Percentiles rank a stretch among this genome's conserved stretches.
These are phyloP conservation scores for Galbula dea DNA, from an alignment of 2,113 vertebrate species.

Conservation along the genomic window DNA sequence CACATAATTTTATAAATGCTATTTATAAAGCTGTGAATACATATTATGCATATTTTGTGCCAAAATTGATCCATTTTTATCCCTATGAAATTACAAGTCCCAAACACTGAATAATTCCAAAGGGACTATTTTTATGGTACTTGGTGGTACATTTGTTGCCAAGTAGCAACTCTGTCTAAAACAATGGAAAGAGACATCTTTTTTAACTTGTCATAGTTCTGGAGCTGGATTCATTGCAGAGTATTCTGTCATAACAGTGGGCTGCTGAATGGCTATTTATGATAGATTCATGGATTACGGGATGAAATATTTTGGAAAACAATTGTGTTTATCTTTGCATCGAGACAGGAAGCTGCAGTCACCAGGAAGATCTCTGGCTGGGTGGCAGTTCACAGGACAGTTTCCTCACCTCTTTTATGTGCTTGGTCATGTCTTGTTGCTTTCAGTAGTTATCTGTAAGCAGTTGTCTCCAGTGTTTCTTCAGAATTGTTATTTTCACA, in stretches of 20 bases:
- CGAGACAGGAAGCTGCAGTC: not conserved
- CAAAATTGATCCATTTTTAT: constrained; percentile 42
- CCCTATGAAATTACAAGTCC: constrained; percentile 15
- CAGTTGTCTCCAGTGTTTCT: not conserved
- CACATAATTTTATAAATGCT: constrained; percentile 38
- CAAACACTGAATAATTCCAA: constrained; percentile 54
- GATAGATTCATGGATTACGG: not conserved
- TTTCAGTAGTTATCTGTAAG: not conserved
- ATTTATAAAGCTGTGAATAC: constrained; percentile 43
- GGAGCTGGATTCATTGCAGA: not conserved
- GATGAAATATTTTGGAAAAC: constrained; percentile 2
- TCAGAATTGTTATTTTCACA: not conserved
- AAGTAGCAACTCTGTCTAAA: constrained; percentile 44
- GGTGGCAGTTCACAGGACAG: not conserved
- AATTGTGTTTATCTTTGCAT: not conserved
- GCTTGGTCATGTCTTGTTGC: not conserved
- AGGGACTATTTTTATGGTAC: constrained; percentile 52
- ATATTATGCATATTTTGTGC: constrained; percentile 38
- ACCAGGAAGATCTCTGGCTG: not conserved
- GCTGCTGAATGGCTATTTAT: constrained; percentile 1
- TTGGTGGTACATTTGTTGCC: constrained; percentile 24
- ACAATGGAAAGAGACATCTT: constrained; percentile 28
- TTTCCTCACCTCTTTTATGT: not conserved
- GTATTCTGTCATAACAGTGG: not conserved
- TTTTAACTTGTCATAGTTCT: constrained; percentile 31